These are phyloP conservation scores for Thymelicus sylvestris DNA, from an alignment of 2,888 invertebrate genomes.

Conservation along the genomic window DNA sequence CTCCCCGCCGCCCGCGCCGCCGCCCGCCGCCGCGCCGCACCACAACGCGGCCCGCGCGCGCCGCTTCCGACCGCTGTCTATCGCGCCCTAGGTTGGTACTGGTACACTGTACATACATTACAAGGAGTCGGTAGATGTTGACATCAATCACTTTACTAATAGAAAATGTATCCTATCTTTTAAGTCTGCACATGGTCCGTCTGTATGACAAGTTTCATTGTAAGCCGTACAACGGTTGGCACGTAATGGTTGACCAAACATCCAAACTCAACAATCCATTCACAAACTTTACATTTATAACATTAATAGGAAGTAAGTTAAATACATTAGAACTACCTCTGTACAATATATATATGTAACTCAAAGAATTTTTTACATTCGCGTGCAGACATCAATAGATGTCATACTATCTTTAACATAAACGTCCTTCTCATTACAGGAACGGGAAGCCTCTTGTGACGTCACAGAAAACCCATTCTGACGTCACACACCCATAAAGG, in stretches of 20 bases:
- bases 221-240: no score
- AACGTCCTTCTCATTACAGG: constrained; percentile 42
- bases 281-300: no score
- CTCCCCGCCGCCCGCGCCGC: constrained; percentile 54
- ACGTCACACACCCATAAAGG: constrained; percentile 16
- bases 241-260: no score
- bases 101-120: not conserved
- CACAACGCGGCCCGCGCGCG: constrained; percentile 76
- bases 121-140: no score
- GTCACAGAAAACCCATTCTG: constrained; percentile 27
- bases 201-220: no score
- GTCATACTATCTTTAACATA: not conserved
- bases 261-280: no score
- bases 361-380: no score
- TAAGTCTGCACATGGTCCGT: no score
- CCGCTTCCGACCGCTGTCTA: constrained; percentile 74
- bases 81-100: constrained; percentile 63
- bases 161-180: no score
- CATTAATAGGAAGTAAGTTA: not conserved
- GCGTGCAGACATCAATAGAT: not conserved
- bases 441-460: constrained; percentile 44
- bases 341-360: no score
- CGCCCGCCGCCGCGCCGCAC: constrained; percentile 49
- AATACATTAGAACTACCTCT: no score
- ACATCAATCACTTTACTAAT: no score